Conservation (phyloP, 2,797 vertebrate species). For the Lophotriccus pileatus region DNA sequence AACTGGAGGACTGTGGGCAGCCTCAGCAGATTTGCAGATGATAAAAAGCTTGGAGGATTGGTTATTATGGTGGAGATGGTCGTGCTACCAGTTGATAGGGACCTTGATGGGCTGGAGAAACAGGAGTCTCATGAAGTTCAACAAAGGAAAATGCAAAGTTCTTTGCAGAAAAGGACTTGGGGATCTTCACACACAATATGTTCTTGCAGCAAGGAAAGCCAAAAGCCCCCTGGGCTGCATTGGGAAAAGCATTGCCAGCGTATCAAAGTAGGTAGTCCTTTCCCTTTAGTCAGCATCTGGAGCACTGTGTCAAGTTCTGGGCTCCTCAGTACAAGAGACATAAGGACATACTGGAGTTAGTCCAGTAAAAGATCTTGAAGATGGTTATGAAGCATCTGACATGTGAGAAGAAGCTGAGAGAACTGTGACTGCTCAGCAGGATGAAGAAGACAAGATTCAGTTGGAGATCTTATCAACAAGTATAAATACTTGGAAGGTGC, state of each 20-base stretch:
- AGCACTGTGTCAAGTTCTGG: neutral
- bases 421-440: neutral
- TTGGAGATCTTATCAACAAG: neutral
- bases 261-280: neutral
- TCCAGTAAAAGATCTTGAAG: neutral
- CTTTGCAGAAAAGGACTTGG: neutral
- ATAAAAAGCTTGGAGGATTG: neutral
- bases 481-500: neutral
- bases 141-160: neutral
- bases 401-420: neutral
- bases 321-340: neutral
- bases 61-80: neutral
- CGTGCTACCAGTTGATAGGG: neutral
- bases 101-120: neutral
- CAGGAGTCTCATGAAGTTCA: neutral
- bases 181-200: neutral
- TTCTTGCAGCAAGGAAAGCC: neutral
- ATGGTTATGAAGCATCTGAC: neutral
- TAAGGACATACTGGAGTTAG: neutral
- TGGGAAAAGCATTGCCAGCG: neutral
- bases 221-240: fast-evolving
- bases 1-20: neutral
- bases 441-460: neutral
- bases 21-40: neutral
- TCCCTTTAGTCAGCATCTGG: neutral